Percentiles rank a stretch among this genome's conserved stretches.
phyloP scores from a whole-genome alignment of 2,113 vertebrate species.

The Barnardius zonarius region DNA sequence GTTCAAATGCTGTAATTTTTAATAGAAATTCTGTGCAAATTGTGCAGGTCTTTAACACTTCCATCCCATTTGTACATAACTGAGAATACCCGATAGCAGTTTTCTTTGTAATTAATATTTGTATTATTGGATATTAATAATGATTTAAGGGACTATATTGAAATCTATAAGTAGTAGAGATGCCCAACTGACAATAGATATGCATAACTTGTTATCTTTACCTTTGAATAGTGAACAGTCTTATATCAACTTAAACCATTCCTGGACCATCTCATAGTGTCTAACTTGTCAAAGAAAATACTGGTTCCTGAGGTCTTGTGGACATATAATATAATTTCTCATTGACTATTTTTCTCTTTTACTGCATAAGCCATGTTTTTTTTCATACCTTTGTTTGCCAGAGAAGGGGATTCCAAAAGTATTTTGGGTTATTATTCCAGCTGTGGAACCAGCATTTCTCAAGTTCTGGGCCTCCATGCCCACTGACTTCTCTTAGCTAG shows the following conservation, averaged over 20 bases:
- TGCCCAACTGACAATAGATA: not conserved
- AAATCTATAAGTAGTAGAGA: not conserved
- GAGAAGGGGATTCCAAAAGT: not conserved
- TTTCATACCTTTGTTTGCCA: not conserved
- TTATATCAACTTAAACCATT: not conserved
- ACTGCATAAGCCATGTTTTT: not conserved
- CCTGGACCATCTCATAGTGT: not conserved
- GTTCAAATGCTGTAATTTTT: not conserved
- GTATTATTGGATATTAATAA: not conserved
- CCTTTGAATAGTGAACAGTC: not conserved
- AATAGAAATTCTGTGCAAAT: not conserved
- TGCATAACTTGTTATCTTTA: not conserved
- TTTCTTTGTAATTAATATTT: not conserved
- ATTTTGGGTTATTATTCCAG: not conserved
- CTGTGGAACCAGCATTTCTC: not conserved
- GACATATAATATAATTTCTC: not conserved
- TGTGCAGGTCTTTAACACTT: not conserved
- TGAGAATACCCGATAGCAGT: not conserved
- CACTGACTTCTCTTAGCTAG: not conserved
- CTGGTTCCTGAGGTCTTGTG: not conserved
- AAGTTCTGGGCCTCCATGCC: not conserved
- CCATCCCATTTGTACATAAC: not conserved
- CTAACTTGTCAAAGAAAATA: not conserved
- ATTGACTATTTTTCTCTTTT: not conserved
- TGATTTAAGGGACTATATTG: not conserved